phyloP scores from a whole-genome alignment of 1,140 invertebrate genomes.

The Sinella curviseta region DNA sequence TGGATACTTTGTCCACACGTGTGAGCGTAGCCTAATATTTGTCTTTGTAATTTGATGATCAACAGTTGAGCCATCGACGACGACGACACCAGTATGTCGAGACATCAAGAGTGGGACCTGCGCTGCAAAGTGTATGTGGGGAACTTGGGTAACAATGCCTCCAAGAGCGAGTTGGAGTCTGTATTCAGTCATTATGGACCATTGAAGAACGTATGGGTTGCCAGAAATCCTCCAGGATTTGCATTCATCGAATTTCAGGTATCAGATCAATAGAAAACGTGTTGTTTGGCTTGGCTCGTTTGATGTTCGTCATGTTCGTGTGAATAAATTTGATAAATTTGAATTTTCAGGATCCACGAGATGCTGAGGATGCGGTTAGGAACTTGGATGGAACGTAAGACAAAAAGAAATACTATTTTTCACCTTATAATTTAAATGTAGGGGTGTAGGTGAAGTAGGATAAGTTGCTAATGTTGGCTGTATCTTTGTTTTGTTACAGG shows the following conservation, averaged over 20 bases:
- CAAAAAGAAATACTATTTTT: neutral
- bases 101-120: slow-evolving; percentile 86
- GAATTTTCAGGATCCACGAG: slow-evolving; percentile 68
- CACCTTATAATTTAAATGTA: neutral
- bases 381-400: slow-evolving; percentile 65
- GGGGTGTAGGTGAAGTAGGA: neutral
- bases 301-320: too few relatives aligned
- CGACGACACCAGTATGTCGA: slow-evolving; percentile 51
- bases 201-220: slow-evolving; percentile 91
- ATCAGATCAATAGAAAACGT: too few relatives aligned
- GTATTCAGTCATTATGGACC: slow-evolving; percentile 93
- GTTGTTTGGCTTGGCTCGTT: too few relatives aligned
- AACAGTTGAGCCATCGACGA: neutral
- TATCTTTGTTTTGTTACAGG: slow-evolving; percentile 54
- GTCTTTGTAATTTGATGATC: neutral
- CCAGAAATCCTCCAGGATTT: slow-evolving; percentile 87
- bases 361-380: slow-evolving; percentile 89
- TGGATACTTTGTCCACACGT: too few relatives aligned
- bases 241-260: slow-evolving; percentile 96
- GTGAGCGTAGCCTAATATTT: too few relatives aligned
- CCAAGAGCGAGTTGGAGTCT: slow-evolving; percentile 87
- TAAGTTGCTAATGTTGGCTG: neutral
- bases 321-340: too few relatives aligned
- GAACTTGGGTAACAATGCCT: slow-evolving; percentile 86
- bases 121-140: slow-evolving; percentile 98